These are phyloP conservation scores for Apteryx owenii DNA, from an alignment of 2,113 vertebrate species.

Conservation along the genomic window DNA sequence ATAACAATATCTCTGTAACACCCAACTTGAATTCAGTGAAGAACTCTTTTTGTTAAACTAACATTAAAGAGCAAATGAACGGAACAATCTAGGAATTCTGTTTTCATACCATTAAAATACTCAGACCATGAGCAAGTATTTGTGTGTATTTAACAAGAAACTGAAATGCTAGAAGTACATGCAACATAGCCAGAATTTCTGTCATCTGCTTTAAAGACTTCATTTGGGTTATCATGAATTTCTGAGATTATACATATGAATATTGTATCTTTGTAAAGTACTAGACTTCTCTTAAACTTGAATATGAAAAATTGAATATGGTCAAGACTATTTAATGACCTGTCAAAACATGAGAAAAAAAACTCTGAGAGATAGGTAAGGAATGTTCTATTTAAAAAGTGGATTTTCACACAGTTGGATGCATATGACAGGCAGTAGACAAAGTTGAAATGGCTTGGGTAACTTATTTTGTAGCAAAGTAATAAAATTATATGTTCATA, in stretches of 20 bases:
- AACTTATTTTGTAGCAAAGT: not conserved
- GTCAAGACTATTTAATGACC: not conserved
- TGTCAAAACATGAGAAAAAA: not conserved
- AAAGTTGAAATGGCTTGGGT: not conserved
- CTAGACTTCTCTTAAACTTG: not conserved
- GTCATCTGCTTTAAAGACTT: not conserved
- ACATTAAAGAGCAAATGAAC: not conserved
- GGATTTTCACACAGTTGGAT: not conserved
- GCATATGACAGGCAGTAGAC: not conserved
- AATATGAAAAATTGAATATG: not conserved
- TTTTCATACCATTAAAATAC: not conserved
- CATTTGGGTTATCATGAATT: not conserved
- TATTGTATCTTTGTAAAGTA: not conserved
- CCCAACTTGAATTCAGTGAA: not conserved
- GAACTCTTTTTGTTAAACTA: not conserved
- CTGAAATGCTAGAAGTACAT: not conserved
- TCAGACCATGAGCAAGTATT: not conserved
- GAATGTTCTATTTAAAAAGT: not conserved
- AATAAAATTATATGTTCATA: not conserved
- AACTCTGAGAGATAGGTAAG: not conserved
- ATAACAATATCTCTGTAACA: not conserved
- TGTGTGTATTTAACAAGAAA: not conserved
- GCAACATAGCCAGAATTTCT: not conserved
- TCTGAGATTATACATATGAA: not conserved
- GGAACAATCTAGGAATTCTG: not conserved